These are phyloP conservation scores for Corythornis cristatus DNA, from an alignment of 2,113 vertebrate species.

Conservation along the genomic window DNA sequence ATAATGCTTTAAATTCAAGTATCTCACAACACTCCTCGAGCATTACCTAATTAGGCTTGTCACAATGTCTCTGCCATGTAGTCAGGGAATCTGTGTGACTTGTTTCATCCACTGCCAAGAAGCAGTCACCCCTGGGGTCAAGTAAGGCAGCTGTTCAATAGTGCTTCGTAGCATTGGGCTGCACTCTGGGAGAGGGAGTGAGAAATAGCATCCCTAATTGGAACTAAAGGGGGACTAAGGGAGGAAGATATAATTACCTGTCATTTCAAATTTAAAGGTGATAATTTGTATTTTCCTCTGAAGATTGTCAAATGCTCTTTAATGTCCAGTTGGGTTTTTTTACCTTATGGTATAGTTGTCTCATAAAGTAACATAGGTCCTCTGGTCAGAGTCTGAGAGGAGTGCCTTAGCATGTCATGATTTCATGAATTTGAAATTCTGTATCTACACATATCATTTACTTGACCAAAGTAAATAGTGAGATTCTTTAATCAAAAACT, in stretches of 20 bases:
- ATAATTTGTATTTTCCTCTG: background rate
- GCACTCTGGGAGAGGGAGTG: background rate
- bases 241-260: conserved; percentile 32
- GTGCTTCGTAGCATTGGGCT: background rate
- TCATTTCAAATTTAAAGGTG: conserved; percentile 12
- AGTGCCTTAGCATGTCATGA: background rate
- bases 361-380: background rate
- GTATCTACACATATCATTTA: background rate
- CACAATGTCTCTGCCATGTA: conserved; percentile 9
- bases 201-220: conserved; percentile 3
- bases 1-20: conserved; percentile 20
- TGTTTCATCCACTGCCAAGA: background rate
- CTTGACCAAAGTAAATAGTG: background rate
- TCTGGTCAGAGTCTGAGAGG: background rate
- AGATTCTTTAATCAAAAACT: background rate
- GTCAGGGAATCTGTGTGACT: background rate
- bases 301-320: conserved; percentile 1
- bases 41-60: conserved; percentile 35
- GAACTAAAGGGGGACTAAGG: background rate
- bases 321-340: background rate
- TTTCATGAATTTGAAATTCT: background rate
- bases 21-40: background rate
- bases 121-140: conserved; percentile 14
- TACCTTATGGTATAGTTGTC: background rate
- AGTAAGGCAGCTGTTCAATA: conserved; percentile 5